A percentile compares a stretch with the other conserved stretches of the same genome.
These are phyloP conservation scores for Timema podura DNA, from an alignment of 2,888 invertebrate species.

Conservation along the genomic window DNA sequence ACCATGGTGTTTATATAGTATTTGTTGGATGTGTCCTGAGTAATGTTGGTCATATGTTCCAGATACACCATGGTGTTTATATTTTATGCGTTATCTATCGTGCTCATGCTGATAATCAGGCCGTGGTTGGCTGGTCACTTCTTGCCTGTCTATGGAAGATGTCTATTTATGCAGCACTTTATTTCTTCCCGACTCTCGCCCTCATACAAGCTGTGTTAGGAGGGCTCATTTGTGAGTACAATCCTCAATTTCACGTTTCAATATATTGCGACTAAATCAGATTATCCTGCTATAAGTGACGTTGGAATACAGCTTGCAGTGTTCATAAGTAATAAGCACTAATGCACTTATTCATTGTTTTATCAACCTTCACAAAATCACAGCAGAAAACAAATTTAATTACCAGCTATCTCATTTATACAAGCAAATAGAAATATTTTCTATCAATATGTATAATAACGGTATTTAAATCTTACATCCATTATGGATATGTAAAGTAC, in stretches of 20 bases:
- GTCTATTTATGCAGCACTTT: conserved; percentile 89
- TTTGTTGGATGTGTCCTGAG: neutral
- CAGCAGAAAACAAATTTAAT: too few relatives aligned
- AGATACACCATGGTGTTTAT: conserved; percentile 91
- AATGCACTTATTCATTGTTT: too few relatives aligned
- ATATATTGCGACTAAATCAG: too few relatives aligned
- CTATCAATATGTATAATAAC: too few relatives aligned
- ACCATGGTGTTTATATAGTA: conserved; percentile 64
- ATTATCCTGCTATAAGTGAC: too few relatives aligned
- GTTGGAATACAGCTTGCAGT: too few relatives aligned
- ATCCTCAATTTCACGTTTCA: neutral
- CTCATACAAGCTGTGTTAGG: conserved; percentile 84
- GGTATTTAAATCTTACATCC: too few relatives aligned
- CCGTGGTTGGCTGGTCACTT: conserved; percentile 68
- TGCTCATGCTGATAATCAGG: conserved; percentile 73
- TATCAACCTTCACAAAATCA: too few relatives aligned
- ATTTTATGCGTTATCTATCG: conserved; percentile 78
- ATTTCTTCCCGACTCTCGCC: conserved; percentile 86
- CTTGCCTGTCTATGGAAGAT: conserved; percentile 63
- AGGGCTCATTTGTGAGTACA: conserved; percentile 80
- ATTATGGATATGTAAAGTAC: too few relatives aligned
- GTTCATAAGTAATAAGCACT: too few relatives aligned
- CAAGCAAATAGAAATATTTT: too few relatives aligned
- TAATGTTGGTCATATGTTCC: conserved; percentile 38
- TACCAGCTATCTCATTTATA: too few relatives aligned